Evolutionary conservation across 2,888 invertebrate genomes (phyloP).

Genomic region (Oligia latruncula): DNA sequence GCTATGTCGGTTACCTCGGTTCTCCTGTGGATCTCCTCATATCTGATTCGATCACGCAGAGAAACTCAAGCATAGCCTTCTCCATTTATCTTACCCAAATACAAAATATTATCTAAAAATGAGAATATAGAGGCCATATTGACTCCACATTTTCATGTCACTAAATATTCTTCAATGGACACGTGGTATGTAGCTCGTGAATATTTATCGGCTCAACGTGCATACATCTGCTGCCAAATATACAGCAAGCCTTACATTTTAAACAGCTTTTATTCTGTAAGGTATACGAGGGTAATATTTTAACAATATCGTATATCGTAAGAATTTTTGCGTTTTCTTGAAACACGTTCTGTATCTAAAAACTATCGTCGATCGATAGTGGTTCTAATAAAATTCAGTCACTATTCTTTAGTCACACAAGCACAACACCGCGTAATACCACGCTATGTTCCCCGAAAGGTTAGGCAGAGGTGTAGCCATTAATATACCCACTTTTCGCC

Average conservation of each 20-base stretch:
- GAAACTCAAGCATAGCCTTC: too few relatives aligned
- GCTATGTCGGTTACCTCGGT: too few relatives aligned
- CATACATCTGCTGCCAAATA: constrained; percentile 56
- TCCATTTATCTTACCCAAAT: neutral
- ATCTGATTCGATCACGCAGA: too few relatives aligned
- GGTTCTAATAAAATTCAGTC: neutral
- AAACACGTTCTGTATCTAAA: neutral
- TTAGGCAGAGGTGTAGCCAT: neutral
- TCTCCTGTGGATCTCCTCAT: too few relatives aligned
- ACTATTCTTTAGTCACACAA: neutral
- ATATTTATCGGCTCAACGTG: constrained; percentile 58
- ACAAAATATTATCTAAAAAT: neutral
- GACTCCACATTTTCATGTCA: constrained; percentile 39
- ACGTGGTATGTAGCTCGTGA: constrained; percentile 17
- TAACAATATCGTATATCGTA: neutral
- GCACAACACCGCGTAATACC: neutral
- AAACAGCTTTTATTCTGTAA: constrained; percentile 46
- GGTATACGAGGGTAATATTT: constrained; percentile 32
- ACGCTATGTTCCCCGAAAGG: neutral
- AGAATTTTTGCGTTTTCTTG: constrained; percentile 9
- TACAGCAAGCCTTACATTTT: constrained; percentile 51
- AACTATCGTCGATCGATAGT: neutral
- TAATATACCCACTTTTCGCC: neutral
- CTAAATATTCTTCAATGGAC: constrained; percentile 56
- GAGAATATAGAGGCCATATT: constrained; percentile 9